Conservation (phyloP, 2,888 invertebrate species). For the Drosophila paranaensis region DNA sequence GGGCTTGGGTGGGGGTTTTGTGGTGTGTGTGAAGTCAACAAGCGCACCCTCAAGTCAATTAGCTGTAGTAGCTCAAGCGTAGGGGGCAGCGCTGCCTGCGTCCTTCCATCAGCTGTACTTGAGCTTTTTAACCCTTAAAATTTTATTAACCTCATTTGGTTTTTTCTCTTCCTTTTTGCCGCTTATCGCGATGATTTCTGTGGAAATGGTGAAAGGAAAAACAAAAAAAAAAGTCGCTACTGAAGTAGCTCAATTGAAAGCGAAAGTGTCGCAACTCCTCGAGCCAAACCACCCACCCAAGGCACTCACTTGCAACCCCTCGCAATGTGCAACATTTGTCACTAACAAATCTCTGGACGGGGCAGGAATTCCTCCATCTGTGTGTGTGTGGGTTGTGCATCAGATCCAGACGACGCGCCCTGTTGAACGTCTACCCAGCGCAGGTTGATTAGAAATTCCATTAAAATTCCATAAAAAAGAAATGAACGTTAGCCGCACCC, state of each 20-base stretch:
- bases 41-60: constrained; percentile 61
- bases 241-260: constrained; percentile 69
- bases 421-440: constrained; percentile 45
- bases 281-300: constrained; percentile 28
- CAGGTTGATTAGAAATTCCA: constrained; percentile 80
- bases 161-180: constrained; percentile 7
- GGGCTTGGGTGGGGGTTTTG: neutral
- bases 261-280: constrained; percentile 65
- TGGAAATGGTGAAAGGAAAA: constrained; percentile 13
- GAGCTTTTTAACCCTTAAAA: constrained; percentile 37
- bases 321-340: constrained; percentile 70
- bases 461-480: constrained; percentile 74
- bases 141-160: constrained; percentile 58
- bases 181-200: constrained; percentile 57
- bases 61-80: constrained; percentile 19
- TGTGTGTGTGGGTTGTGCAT: constrained; percentile 36
- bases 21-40: constrained; percentile 9
- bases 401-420: constrained; percentile 45
- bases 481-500: constrained; percentile 56
- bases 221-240: constrained; percentile 25
- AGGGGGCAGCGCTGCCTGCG: constrained; percentile 3
- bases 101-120: constrained; percentile 25
- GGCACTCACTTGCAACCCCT: constrained; percentile 38
- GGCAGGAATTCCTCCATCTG: constrained; percentile 12
- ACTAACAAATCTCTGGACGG: constrained; percentile 56